A percentile compares a stretch with the other conserved stretches of the same genome.
Evolutionary conservation across 2,888 invertebrate species (phyloP).

Genomic region (Pyrrhia umbra): DNA sequence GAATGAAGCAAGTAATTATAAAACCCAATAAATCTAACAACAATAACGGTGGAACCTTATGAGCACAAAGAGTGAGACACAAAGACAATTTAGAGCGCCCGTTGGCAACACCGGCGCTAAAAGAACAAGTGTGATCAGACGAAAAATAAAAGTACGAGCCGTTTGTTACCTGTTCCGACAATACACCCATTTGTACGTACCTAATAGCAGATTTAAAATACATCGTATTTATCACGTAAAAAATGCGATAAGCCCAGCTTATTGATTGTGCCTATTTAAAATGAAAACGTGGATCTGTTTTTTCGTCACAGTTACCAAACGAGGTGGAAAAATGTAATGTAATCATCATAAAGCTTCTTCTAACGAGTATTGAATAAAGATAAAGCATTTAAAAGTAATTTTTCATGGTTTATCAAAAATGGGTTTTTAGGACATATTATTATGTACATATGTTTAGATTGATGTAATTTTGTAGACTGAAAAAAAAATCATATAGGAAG

Average conservation of each 20-base stretch:
- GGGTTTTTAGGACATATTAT: conserved; percentile 5
- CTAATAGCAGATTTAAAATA: conserved; percentile 83
- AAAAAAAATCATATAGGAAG: background rate
- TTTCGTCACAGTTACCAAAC: conserved; percentile 78
- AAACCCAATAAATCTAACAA: conserved; percentile 56
- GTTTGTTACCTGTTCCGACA: conserved; percentile 77
- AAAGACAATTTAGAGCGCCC: conserved; percentile 63
- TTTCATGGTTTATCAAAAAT: conserved; percentile 26
- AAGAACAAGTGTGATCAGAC: conserved; percentile 68
- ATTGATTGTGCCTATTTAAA: conserved; percentile 86
- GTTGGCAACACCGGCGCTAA: conserved; percentile 58
- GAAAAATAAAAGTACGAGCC: conserved; percentile 66
- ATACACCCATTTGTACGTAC: conserved; percentile 81
- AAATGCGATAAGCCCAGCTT: conserved; percentile 83
- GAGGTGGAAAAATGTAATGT: conserved; percentile 75
- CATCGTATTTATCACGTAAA: conserved; percentile 82
- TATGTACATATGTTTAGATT: too few species aligned
- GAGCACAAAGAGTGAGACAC: conserved; percentile 56
- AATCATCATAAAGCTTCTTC: conserved; percentile 59
- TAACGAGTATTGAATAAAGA: conserved; percentile 54
- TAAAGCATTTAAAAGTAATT: conserved; percentile 57
- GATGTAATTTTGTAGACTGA: background rate
- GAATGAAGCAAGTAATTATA: conserved; percentile 43
- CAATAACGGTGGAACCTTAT: conserved; percentile 53
- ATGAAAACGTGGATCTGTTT: conserved; percentile 81